Evolutionary conservation across 1,140 invertebrate species (phyloP).

Genomic region (Heliconius hewitsoni): DNA sequence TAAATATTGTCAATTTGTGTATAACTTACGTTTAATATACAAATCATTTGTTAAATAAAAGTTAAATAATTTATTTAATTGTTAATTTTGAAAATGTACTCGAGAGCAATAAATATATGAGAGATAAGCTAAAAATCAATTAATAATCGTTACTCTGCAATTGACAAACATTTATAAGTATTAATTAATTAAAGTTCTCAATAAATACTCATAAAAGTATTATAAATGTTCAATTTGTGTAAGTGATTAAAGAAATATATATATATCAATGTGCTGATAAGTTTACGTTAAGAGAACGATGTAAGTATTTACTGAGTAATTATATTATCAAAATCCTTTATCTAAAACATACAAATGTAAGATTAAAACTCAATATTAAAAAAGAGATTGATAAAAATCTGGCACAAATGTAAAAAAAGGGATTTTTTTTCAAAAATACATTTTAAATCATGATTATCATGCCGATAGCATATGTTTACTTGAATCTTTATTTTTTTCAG

Average conservation of each 20-base stretch:
- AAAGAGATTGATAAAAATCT: background rate
- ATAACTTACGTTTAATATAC: no score
- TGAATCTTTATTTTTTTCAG: background rate
- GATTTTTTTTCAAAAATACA: background rate
- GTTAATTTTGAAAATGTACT: background rate
- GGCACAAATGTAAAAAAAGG: background rate
- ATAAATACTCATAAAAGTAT: conserved; percentile 1
- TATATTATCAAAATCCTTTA: background rate
- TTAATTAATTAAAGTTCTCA: background rate
- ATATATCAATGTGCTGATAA: background rate
- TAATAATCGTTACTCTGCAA: conserved; percentile 22
- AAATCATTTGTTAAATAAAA: no score
- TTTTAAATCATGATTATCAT: background rate
- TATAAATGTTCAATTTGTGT: background rate
- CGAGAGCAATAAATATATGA: background rate
- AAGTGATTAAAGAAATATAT: background rate
- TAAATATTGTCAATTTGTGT: no score
- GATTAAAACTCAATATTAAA: background rate
- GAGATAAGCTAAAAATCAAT: conserved; percentile 30
- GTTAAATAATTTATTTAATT: no score
- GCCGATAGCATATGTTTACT: background rate
- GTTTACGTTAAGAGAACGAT: background rate
- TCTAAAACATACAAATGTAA: background rate
- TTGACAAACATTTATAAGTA: conserved; percentile 25
- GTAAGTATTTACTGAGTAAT: background rate